A percentile compares a stretch with the other conserved stretches of the same genome.
Evolutionary conservation across 92 coral and sea anemone genomes (phyloP).

Genomic region (Virgularia gustaviana): DNA sequence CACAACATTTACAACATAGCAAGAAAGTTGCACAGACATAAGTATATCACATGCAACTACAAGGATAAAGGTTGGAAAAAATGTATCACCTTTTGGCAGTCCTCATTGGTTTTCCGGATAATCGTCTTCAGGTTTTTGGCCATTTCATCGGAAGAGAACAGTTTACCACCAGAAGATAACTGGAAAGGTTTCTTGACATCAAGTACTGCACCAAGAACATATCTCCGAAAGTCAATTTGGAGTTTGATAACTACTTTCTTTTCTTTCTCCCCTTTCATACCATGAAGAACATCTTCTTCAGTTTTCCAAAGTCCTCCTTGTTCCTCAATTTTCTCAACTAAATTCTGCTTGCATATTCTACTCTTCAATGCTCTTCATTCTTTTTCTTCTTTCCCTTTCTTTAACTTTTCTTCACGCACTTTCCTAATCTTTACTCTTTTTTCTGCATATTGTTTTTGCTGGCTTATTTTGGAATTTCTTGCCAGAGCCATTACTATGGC

Average conservation of each 20-base stretch:
- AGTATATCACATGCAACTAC: no score
- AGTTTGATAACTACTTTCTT: background rate
- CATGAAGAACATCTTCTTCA: constrained; percentile 12
- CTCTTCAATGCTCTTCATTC: constrained; percentile 29
- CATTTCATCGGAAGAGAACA: no score
- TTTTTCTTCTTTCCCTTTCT: constrained; percentile 26
- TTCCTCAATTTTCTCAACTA: constrained; percentile 30
- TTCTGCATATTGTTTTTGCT: constrained; percentile 26
- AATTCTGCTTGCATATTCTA: constrained; percentile 25
- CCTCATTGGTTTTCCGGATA: no score
- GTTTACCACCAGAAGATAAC: background rate
- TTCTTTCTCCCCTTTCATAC: background rate
- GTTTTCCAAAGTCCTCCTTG: constrained; percentile 47
- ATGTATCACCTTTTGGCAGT: no score
- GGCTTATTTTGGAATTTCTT: constrained; percentile 6
- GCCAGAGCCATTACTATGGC: constrained; percentile 15
- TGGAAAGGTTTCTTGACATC: background rate
- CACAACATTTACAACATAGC: no score
- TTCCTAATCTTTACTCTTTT: constrained; percentile 18
- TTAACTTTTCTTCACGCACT: constrained; percentile 29
- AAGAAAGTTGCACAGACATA: no score
- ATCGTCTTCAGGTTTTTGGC: no score
- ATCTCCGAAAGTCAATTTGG: background rate
- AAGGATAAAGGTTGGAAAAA: no score
- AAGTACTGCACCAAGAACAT: background rate